A percentile compares a stretch with the other conserved stretches of the same genome.
phyloP scores from a whole-genome alignment of 1,140 invertebrate genomes.

The Armadillidium nasatum region DNA sequence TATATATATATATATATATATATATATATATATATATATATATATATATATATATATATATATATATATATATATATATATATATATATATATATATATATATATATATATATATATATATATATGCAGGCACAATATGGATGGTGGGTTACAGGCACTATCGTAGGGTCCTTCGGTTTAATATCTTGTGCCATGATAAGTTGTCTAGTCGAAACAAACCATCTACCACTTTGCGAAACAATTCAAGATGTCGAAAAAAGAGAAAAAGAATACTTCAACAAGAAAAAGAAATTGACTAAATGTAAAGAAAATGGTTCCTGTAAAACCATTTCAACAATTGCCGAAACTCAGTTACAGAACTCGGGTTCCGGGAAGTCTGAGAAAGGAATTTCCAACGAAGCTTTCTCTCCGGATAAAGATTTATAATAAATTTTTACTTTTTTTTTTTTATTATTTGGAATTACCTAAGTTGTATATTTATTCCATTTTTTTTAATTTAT shows the following conservation, averaged over 20 bases:
- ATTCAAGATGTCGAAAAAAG: constrained; percentile 25
- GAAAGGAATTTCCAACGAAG: too few species aligned
- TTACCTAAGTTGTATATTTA: too few species aligned
- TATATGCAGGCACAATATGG: constrained; percentile 19
- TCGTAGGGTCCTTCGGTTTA: constrained; percentile 19
- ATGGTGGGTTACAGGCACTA: constrained; percentile 28
- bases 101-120: background rate
- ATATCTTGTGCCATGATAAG: constrained; percentile 17
- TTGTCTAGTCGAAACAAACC: constrained; percentile 22
- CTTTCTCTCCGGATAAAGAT: too few species aligned
- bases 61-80: too few species aligned
- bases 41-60: too few species aligned
- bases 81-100: background rate
- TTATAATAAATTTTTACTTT: too few species aligned
- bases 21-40: too few species aligned
- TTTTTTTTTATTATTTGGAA: too few species aligned
- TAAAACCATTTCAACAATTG: background rate
- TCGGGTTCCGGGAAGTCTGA: too few species aligned
- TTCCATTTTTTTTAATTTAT: too few species aligned
- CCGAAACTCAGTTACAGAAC: too few species aligned
- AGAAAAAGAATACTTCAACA: constrained; percentile 8
- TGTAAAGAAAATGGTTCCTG: constrained; percentile 3
- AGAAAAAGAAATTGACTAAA: constrained; percentile 3
- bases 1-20: too few species aligned
- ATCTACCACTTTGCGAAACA: constrained; percentile 24